Evolutionary conservation across 2,113 vertebrate species (phyloP).

Genomic region (Rhinolophus sinicus): DNA sequence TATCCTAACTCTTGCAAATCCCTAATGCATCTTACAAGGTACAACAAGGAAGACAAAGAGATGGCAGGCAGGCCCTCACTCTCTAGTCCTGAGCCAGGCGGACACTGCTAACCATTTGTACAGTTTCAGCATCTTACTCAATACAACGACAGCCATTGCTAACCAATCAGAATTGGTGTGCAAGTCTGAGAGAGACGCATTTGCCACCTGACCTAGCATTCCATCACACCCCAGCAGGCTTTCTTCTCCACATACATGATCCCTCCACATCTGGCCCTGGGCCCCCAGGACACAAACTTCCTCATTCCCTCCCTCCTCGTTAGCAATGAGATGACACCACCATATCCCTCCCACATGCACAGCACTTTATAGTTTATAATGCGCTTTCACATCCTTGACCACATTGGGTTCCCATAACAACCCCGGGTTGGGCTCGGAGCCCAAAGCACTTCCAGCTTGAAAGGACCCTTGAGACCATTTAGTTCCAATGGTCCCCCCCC

Average conservation of each 20-base stretch:
- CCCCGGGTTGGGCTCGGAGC: not conserved
- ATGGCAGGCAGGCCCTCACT: not conserved
- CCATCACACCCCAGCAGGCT: not conserved
- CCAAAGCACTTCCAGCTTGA: conserved; percentile 21
- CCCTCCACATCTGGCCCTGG: not conserved
- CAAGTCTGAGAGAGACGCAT: not conserved
- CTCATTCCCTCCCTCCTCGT: not conserved
- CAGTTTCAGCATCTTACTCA: not conserved
- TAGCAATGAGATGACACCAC: not conserved
- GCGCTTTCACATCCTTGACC: not conserved
- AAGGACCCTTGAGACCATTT: not conserved
- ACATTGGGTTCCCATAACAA: not conserved
- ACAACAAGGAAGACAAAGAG: not conserved
- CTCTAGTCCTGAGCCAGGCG: not conserved
- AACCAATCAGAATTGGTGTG: not conserved
- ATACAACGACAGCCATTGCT: not conserved
- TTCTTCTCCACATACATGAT: not conserved
- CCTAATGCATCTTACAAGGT: not conserved
- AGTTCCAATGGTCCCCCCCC: not conserved
- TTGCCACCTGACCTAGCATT: not conserved
- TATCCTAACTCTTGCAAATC: not conserved
- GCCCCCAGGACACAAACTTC: not conserved
- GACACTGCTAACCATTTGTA: not conserved
- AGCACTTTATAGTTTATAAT: not conserved
- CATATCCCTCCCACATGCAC: not conserved